Percentiles rank a stretch among this genome's conserved stretches.
These are phyloP conservation scores for Campopleginae sp. DNA, from an alignment of 2,888 invertebrate genomes.

Conservation along the genomic window DNA sequence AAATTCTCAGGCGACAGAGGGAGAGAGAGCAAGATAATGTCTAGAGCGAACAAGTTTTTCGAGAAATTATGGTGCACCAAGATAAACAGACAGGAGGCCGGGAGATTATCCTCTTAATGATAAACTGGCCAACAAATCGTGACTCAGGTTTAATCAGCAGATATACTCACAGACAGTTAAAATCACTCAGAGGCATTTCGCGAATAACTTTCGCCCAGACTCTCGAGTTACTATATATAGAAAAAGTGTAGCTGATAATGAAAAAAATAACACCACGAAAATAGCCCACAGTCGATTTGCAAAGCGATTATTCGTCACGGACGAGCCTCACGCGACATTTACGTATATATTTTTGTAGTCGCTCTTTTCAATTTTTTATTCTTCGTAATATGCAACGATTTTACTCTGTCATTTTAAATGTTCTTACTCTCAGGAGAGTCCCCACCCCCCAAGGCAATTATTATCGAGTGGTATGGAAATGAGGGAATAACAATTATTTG, in stretches of 20 bases:
- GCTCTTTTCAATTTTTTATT: constrained; percentile 15
- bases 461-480: constrained; percentile 64
- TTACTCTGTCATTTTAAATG: constrained; percentile 29
- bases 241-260: not conserved
- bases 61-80: constrained; percentile 52
- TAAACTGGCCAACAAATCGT: constrained; percentile 17
- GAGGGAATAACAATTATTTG: constrained; percentile 73
- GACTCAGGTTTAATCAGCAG: constrained; percentile 4
- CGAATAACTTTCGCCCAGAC: not conserved
- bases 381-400: constrained; percentile 11
- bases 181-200: constrained; percentile 18
- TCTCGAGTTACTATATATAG: not conserved
- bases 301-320: constrained; percentile 16
- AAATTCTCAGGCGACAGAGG: not conserved
- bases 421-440: constrained; percentile 3
- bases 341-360: constrained; percentile 1
- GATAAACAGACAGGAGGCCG: constrained; percentile 2
- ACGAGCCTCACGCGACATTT: constrained; percentile 8
- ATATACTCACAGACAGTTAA: constrained; percentile 10
- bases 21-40: constrained; percentile 31
- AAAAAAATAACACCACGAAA: not conserved
- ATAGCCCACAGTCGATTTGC: constrained; percentile 12
- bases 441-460: constrained; percentile 47
- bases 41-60: constrained; percentile 44
- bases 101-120: constrained; percentile 32